phyloP scores from a whole-genome alignment of 2,797 vertebrate species.

The Gallinago solitaria region DNA sequence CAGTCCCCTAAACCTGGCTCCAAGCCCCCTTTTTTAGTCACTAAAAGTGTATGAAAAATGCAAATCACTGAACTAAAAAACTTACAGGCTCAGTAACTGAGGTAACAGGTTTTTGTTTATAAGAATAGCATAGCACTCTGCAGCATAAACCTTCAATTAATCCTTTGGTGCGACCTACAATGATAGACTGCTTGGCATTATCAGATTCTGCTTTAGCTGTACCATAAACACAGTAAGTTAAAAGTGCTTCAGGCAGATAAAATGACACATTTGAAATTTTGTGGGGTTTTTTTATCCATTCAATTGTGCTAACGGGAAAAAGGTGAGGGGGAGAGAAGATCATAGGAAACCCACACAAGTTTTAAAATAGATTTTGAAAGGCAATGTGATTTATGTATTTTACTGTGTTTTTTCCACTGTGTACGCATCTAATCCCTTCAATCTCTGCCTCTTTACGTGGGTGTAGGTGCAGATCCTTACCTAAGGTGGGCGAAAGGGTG shows the following conservation, averaged over 20 bases:
- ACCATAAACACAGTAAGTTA: slow-evolving; percentile 9
- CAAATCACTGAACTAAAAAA: slow-evolving; percentile 34
- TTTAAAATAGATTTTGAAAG: slow-evolving; percentile 53
- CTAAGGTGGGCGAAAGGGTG: neutral
- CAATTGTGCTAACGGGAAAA: neutral
- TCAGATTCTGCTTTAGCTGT: slow-evolving; percentile 28
- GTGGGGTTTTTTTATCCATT: neutral
- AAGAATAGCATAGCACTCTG: slow-evolving; percentile 48
- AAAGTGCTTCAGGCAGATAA: slow-evolving; percentile 45
- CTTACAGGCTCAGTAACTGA: slow-evolving; percentile 52
- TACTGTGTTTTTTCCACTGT: neutral
- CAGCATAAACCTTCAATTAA: slow-evolving; percentile 66
- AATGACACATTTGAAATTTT: slow-evolving; percentile 31
- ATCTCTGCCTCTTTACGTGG: neutral
- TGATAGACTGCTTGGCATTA: slow-evolving; percentile 28
- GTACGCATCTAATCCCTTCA: neutral
- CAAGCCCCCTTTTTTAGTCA: neutral
- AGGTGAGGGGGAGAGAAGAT: slow-evolving; percentile 28
- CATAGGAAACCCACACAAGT: slow-evolving; percentile 34
- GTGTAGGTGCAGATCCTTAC: neutral
- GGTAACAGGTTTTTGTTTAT: slow-evolving; percentile 52
- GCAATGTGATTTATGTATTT: neutral
- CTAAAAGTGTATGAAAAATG: slow-evolving; percentile 52
- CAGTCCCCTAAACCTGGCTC: neutral
- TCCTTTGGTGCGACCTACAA: slow-evolving; percentile 21